phyloP scores from a whole-genome alignment of 2,797 vertebrate genomes.

The Ispidina lecontei region DNA sequence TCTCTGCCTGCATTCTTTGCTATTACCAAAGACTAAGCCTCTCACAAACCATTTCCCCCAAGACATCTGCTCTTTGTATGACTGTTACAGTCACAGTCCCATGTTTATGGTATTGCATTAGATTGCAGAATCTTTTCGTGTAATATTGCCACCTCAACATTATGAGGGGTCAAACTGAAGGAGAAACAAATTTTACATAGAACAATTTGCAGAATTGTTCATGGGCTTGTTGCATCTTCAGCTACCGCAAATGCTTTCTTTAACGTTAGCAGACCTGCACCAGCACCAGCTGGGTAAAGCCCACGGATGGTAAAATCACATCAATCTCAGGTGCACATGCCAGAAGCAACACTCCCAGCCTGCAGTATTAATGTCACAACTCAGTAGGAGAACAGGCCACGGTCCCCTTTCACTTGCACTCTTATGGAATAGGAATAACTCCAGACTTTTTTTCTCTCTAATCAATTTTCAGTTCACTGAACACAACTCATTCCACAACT shows the following conservation, averaged over 20 bases:
- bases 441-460: background rate
- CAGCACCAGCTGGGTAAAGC: background rate
- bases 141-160: background rate
- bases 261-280: background rate
- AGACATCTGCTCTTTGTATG: constrained; percentile 24
- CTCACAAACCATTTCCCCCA: background rate
- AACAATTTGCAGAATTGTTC: background rate
- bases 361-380: background rate
- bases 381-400: background rate
- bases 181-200: background rate
- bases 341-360: background rate
- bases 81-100: background rate
- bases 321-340: background rate
- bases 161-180: background rate
- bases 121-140: background rate
- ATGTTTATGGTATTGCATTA: background rate
- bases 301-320: background rate
- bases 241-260: background rate
- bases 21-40: background rate
- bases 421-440: background rate
- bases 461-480: background rate
- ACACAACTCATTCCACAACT: background rate
- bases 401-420: background rate
- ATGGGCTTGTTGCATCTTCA: background rate
- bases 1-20: background rate